phyloP scores from a whole-genome alignment of 1,140 invertebrate species.

The Hermetia illucens region DNA sequence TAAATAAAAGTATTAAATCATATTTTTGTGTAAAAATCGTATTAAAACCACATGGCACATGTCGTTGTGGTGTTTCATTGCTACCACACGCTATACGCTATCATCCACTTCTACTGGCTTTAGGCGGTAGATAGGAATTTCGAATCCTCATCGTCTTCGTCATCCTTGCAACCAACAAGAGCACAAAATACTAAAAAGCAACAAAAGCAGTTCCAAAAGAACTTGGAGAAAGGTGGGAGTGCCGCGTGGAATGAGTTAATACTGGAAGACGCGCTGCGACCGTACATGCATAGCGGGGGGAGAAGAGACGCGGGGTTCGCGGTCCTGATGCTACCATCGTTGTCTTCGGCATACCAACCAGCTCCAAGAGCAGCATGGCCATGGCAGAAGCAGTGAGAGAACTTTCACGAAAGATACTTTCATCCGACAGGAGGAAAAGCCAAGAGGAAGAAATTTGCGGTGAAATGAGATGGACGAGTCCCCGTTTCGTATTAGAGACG shows the following conservation, averaged over 20 bases:
- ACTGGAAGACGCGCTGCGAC: too few relatives aligned
- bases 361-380: too few relatives aligned
- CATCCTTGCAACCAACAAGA: too few relatives aligned
- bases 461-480: not conserved
- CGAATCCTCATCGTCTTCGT: not conserved
- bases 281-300: too few relatives aligned
- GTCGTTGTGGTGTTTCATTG: not conserved
- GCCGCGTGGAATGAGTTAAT: too few relatives aligned
- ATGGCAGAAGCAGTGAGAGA: too few relatives aligned
- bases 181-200: conserved; percentile 1
- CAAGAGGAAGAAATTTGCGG: not conserved
- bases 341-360: not conserved
- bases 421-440: too few relatives aligned
- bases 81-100: too few relatives aligned
- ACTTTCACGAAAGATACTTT: too few relatives aligned
- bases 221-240: not conserved
- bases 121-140: not conserved
- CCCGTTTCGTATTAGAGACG: not conserved
- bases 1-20: conserved; percentile 6
- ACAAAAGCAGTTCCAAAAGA: not conserved
- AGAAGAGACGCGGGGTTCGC: not conserved
- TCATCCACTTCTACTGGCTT: not conserved
- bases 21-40: conserved; percentile 3
- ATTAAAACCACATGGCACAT: conserved; percentile 5
- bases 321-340: not conserved